These are phyloP conservation scores for Ophioderma brevispina DNA, from an alignment of 35 echinoderm and acorn worm species.

Conservation along the genomic window DNA sequence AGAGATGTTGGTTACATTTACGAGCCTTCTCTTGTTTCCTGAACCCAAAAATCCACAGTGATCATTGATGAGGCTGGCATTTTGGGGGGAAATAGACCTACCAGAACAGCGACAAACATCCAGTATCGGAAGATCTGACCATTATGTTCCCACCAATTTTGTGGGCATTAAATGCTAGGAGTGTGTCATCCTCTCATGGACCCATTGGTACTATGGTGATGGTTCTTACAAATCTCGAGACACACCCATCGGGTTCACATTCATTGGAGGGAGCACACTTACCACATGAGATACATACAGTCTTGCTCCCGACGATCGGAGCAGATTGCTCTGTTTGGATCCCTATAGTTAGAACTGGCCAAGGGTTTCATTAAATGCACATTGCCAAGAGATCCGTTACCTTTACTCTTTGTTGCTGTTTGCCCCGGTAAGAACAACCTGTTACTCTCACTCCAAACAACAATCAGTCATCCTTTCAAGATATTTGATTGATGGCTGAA, in stretches of 20 bases:
- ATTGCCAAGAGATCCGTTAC: slow-evolving; percentile 29
- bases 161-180: too few relatives aligned
- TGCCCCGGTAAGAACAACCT: slow-evolving; percentile 30
- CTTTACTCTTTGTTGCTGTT: slow-evolving; percentile 44
- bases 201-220: not conserved
- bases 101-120: not conserved
- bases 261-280: not conserved
- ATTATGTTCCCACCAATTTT: too few relatives aligned
- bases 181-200: slow-evolving; percentile 6
- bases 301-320: slow-evolving; percentile 1
- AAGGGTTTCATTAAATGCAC: slow-evolving; percentile 44
- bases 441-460: slow-evolving; percentile 11
- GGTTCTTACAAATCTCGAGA: not conserved
- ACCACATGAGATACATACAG: not conserved
- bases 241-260: not conserved
- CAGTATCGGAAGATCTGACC: slow-evolving; percentile 13
- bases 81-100: slow-evolving; percentile 4
- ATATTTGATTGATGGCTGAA: slow-evolving; percentile 49
- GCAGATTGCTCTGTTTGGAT: not conserved
- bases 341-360: not conserved
- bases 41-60: slow-evolving; percentile 45
- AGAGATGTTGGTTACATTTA: slow-evolving; percentile 56
- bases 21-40: slow-evolving; percentile 51
- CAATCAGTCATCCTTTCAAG: slow-evolving; percentile 44
- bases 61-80: slow-evolving; percentile 36